Percentiles rank a stretch among this genome's conserved stretches.
Evolutionary conservation across 2,888 invertebrate genomes (phyloP).

Genomic region (Mythimna vitellina): DNA sequence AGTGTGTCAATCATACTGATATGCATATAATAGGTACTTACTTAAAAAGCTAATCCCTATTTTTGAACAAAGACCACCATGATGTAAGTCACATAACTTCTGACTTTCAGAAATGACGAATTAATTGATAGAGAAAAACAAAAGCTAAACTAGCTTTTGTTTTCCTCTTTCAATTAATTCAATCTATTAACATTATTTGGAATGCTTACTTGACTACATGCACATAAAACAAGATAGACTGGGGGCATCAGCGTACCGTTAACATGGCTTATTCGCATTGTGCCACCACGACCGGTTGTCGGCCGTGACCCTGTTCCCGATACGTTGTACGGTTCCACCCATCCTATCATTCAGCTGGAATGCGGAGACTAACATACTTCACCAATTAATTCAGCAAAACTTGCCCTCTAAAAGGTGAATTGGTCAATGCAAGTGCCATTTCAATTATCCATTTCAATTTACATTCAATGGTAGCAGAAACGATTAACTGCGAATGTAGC

Average conservation of each 20-base stretch:
- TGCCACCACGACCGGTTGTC: constrained; percentile 81
- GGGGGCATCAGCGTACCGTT: constrained; percentile 74
- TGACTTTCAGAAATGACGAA: constrained; percentile 4
- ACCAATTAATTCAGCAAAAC: constrained; percentile 61
- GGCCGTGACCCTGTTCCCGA: constrained; percentile 88
- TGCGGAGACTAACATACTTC: constrained; percentile 81
- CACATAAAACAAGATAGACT: constrained; percentile 61
- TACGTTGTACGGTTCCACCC: constrained; percentile 78
- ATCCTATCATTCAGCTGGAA: constrained; percentile 79
- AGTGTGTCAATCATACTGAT: neutral
- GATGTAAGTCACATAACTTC: neutral
- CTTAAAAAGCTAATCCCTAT: neutral
- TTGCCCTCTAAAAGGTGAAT: constrained; percentile 42
- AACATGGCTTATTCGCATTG: constrained; percentile 78
- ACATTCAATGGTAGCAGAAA: constrained; percentile 3
- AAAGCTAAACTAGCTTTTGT: neutral
- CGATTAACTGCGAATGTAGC: neutral
- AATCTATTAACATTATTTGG: constrained; percentile 24
- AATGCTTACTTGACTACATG: constrained; percentile 29
- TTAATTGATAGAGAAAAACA: too few relatives aligned
- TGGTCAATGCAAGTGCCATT: constrained; percentile 46
- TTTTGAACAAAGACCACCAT: neutral
- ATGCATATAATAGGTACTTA: neutral
- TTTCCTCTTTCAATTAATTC: neutral
- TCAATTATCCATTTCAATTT: constrained; percentile 37